Evolutionary conservation across 2,797 vertebrate species (phyloP).

Genomic region (Enteromius paludinosus): DNA sequence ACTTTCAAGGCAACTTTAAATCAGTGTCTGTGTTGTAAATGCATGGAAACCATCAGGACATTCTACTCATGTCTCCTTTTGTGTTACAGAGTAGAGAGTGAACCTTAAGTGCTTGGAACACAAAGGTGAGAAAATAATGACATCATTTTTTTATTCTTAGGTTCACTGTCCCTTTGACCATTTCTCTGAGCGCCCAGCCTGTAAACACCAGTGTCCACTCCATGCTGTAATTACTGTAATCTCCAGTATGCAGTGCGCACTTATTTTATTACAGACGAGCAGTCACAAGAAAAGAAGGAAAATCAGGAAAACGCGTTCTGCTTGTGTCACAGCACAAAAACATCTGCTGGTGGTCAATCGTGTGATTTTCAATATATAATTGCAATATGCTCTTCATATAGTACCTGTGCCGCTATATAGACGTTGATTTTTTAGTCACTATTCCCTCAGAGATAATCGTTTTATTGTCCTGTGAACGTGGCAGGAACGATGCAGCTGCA

Average conservation of each 20-base stretch:
- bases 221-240: constrained; percentile 76
- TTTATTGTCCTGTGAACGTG: constrained; percentile 45
- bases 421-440: background rate
- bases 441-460: constrained; percentile 23
- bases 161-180: background rate
- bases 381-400: background rate
- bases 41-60: background rate
- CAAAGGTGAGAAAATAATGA: background rate
- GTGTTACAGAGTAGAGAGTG: background rate
- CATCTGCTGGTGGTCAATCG: background rate
- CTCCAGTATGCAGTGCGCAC: constrained; percentile 74
- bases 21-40: background rate
- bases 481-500: constrained; percentile 9
- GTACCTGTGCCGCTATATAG: background rate
- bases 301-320: constrained; percentile 37
- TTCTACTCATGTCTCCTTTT: background rate
- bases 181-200: constrained; percentile 5
- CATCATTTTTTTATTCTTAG: background rate
- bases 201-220: constrained; percentile 39
- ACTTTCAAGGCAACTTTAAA: background rate
- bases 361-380: background rate
- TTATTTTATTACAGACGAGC: constrained; percentile 72
- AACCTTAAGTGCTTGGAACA: background rate
- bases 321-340: constrained; percentile 1
- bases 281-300: constrained; percentile 53